phyloP scores from a whole-genome alignment of 2,113 vertebrate genomes.

The Pelecanoides urinatrix region DNA sequence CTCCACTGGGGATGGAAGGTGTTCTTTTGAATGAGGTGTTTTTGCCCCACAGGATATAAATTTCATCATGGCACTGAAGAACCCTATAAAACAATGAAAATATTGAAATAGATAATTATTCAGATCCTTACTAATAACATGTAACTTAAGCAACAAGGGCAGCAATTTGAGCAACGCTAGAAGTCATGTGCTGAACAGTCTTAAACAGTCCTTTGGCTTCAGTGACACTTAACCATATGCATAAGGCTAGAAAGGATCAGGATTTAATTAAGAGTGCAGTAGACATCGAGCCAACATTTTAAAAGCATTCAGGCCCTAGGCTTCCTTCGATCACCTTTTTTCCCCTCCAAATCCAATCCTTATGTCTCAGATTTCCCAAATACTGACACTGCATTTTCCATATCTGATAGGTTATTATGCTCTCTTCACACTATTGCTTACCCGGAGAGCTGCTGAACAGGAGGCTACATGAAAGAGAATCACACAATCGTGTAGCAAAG shows the following conservation, averaged over 20 bases:
- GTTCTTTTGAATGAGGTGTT: not conserved
- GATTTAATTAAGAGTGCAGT: not conserved
- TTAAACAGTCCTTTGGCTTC: not conserved
- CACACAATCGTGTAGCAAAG: fast-evolving
- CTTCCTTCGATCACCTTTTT: not conserved
- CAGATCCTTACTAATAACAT: not conserved
- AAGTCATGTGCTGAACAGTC: not conserved
- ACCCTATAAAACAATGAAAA: not conserved
- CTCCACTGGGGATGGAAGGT: not conserved
- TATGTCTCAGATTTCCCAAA: not conserved
- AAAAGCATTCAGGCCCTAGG: not conserved
- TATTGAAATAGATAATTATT: not conserved
- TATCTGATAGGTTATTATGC: not conserved
- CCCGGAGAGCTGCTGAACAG: not conserved
- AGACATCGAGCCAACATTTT: not conserved
- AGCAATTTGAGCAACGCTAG: not conserved
- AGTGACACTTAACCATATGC: not conserved
- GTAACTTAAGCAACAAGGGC: not conserved
- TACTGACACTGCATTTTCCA: not conserved
- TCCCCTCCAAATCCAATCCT: not conserved
- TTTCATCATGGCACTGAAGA: not conserved
- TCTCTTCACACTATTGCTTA: not conserved
- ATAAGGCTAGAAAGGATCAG: not conserved
- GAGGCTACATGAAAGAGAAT: not conserved
- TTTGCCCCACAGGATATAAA: not conserved